Evolutionary conservation across 2,888 invertebrate genomes (phyloP).

Genomic region (Megastigmus dorsalis): DNA sequence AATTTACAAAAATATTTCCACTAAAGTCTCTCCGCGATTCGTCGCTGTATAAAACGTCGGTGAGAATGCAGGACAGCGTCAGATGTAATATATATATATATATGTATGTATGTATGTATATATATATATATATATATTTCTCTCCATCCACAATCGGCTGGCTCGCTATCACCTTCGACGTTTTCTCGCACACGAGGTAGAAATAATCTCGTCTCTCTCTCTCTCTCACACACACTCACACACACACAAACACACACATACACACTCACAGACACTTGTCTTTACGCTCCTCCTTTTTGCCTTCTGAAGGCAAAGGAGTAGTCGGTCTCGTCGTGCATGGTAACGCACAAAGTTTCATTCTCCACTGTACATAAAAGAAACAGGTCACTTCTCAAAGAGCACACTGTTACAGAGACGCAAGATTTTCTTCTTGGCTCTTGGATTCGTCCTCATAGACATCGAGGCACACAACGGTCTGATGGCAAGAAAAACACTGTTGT

Average conservation of each 20-base stretch:
- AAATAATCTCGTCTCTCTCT: no score
- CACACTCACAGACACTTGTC: no score
- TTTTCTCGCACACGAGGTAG: slow-evolving; percentile 1
- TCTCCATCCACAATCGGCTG: slow-evolving; percentile 15
- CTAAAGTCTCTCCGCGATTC: neutral
- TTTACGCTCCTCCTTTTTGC: slow-evolving; percentile 2
- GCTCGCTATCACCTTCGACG: slow-evolving; percentile 8
- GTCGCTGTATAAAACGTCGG: neutral
- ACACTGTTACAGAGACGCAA: neutral
- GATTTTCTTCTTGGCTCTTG: neutral
- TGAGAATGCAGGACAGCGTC: neutral
- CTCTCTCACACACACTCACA: no score
- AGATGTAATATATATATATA: neutral
- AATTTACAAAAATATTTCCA: slow-evolving; percentile 38
- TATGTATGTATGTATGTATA: no score
- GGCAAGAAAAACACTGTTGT: no score
- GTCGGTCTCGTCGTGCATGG: neutral
- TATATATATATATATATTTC: no score
- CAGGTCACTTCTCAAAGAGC: neutral
- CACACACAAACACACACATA: no score
- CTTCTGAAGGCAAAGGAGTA: slow-evolving; percentile 7
- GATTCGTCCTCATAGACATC: slow-evolving; percentile 1
- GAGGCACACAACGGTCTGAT: no score
- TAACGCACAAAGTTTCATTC: slow-evolving; percentile 1
- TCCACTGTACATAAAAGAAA: neutral